Conservation (phyloP, 2,113 vertebrate genomes). For the Pimephales promelas region DNA sequence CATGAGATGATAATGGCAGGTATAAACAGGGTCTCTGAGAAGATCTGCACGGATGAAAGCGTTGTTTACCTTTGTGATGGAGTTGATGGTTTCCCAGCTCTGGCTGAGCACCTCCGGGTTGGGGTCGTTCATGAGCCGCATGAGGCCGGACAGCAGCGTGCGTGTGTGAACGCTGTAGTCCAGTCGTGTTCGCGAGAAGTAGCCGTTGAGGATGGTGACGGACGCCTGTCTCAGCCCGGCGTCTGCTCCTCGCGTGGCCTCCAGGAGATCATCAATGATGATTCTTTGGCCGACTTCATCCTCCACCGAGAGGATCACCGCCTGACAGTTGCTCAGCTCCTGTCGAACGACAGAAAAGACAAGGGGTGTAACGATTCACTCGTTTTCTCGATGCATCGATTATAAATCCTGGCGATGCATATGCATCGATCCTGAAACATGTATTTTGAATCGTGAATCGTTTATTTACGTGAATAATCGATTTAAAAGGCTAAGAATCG, state of each 20-base stretch:
- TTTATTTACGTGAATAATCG: too few species aligned
- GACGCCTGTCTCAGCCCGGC: conserved; percentile 89
- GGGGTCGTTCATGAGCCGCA: conserved; percentile 92
- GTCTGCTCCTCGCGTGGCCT: conserved; percentile 87
- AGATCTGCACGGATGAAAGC: not conserved
- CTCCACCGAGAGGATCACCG: conserved; percentile 93
- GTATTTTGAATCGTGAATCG: too few species aligned
- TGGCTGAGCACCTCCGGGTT: conserved; percentile 87
- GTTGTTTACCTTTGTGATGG: conserved; percentile 88
- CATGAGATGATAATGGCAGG: not conserved
- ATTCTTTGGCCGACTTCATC: conserved; percentile 93
- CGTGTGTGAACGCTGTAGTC: conserved; percentile 89
- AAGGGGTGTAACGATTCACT: too few species aligned
- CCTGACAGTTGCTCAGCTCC: conserved; percentile 94
- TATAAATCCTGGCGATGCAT: too few species aligned
- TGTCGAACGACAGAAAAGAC: conserved; percentile 53
- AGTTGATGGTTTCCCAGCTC: conserved; percentile 96
- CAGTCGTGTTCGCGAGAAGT: conserved; percentile 90
- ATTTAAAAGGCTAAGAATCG: too few species aligned
- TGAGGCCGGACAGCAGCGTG: conserved; percentile 88
- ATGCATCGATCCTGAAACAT: too few species aligned
- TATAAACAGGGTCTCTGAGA: not conserved
- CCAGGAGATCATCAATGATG: conserved; percentile 93
- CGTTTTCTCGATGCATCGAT: too few species aligned
- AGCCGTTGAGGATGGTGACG: conserved; percentile 89